phyloP scores from a whole-genome alignment of 35 echinoderm and acorn worm species.

The Hemicentrotus pulcherrimus region DNA sequence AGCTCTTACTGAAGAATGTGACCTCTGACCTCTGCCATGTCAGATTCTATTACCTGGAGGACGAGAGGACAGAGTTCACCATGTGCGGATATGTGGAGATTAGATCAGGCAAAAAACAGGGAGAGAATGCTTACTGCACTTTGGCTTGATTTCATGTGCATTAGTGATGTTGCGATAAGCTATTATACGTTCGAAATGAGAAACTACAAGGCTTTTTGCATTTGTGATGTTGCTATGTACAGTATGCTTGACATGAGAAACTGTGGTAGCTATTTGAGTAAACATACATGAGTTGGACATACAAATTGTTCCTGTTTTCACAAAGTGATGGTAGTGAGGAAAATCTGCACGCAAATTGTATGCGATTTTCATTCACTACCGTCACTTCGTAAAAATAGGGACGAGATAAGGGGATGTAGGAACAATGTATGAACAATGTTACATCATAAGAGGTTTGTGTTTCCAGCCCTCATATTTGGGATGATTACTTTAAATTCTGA shows the following conservation, averaged over 20 bases:
- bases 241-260: not conserved
- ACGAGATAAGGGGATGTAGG: no score
- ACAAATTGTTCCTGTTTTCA: no score
- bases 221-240: not conserved
- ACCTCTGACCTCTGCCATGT: constrained; percentile 27
- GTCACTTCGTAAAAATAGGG: no score
- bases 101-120: not conserved
- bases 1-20: constrained; percentile 23
- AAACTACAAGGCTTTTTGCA: not conserved
- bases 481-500: no score
- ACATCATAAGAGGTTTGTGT: no score
- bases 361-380: no score
- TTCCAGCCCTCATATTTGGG: no score
- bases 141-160: not conserved
- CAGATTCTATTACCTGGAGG: constrained; percentile 16
- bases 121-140: not conserved
- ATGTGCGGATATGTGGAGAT: not conserved
- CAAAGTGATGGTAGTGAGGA: no score
- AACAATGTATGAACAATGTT: no score
- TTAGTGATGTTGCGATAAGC: not conserved
- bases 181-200: no score
- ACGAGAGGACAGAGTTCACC: not conserved
- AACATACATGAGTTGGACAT: not conserved
- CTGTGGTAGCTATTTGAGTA: not conserved
- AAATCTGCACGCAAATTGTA: no score